Evolutionary conservation across 2,797 vertebrate genomes (phyloP).

Genomic region (Choloepus didactylus): DNA sequence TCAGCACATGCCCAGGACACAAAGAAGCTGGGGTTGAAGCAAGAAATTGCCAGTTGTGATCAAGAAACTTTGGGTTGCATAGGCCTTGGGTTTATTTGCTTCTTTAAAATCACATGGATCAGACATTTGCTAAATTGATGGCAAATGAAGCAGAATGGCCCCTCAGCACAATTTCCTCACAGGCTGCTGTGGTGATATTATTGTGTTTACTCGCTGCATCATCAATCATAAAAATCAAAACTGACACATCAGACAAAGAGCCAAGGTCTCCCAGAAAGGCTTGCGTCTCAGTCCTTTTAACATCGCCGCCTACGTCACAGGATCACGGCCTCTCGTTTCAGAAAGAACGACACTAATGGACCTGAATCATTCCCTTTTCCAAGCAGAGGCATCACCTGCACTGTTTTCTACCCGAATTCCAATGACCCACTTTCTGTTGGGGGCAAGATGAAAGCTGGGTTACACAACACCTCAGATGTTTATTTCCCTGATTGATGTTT

Average conservation of each 20-base stretch:
- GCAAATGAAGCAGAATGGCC: constrained; percentile 13
- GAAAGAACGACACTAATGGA: background rate
- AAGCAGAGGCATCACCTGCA: constrained; percentile 48
- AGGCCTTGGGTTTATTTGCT: background rate
- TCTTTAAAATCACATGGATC: background rate
- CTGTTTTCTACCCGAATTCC: background rate
- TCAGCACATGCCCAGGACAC: background rate
- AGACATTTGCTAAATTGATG: background rate
- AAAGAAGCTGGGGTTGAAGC: background rate
- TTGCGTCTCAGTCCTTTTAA: background rate
- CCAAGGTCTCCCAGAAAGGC: constrained; percentile 56
- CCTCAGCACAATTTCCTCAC: background rate
- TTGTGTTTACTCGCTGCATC: constrained; percentile 76
- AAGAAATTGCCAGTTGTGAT: background rate
- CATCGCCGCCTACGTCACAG: background rate
- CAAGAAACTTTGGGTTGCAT: background rate
- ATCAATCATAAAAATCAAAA: constrained; percentile 73
- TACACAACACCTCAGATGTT: constrained; percentile 69
- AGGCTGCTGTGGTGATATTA: background rate
- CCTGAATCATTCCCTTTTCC: constrained; percentile 22
- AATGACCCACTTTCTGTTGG: constrained; percentile 69
- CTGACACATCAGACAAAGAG: constrained; percentile 39
- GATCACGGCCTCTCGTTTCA: constrained; percentile 36
- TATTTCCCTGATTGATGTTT: background rate
- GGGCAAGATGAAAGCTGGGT: constrained; percentile 16